phyloP scores from a whole-genome alignment of 2,113 vertebrate species.

The Campylomormyrus tamandua region DNA sequence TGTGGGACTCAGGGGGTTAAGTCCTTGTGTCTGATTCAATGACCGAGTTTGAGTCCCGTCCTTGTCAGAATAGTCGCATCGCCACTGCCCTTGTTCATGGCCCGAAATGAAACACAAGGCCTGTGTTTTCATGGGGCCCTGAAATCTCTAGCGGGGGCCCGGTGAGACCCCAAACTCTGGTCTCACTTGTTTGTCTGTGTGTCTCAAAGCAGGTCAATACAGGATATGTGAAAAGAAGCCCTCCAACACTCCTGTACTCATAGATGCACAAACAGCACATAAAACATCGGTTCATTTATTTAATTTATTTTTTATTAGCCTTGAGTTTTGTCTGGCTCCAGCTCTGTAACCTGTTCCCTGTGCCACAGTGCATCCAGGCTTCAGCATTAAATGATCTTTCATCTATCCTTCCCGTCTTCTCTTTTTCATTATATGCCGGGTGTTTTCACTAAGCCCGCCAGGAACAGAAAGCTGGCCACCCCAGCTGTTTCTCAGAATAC shows the following conservation, averaged over 20 bases:
- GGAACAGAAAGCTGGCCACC: neutral
- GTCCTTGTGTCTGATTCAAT: neutral
- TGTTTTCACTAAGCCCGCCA: neutral
- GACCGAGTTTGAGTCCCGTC: neutral
- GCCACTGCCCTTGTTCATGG: neutral
- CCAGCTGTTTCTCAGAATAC: neutral
- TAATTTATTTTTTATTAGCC: neutral
- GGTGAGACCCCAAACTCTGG: neutral
- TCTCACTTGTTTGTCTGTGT: neutral
- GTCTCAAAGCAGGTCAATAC: neutral
- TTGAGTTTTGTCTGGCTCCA: neutral
- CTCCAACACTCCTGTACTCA: neutral
- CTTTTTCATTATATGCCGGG: neutral
- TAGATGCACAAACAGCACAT: neutral
- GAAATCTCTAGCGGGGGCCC: neutral
- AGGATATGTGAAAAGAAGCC: neutral
- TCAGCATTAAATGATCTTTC: neutral
- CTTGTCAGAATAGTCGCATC: neutral
- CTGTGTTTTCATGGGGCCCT: neutral
- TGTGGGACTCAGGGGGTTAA: neutral
- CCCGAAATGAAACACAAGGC: no score
- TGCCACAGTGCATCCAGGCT: neutral
- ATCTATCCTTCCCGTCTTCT: neutral
- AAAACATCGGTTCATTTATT: neutral
- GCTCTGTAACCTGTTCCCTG: neutral